A percentile compares a stretch with the other conserved stretches of the same genome.
phyloP scores from a whole-genome alignment of 2,888 invertebrate species.

The Cryptocephalus moraei region DNA sequence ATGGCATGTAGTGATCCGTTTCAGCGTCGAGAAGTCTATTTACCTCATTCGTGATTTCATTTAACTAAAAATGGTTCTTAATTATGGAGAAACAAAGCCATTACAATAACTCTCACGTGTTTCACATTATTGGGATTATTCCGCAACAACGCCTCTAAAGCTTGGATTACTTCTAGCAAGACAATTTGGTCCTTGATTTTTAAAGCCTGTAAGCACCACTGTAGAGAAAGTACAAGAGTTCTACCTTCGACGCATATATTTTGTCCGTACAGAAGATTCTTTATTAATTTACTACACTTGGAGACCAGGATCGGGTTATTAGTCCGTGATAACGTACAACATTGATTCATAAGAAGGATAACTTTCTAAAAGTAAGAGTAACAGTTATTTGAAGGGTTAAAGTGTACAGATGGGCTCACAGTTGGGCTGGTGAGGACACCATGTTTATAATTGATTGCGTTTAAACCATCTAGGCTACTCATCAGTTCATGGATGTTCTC shows the following conservation, averaged over 20 bases:
- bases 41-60: constrained; percentile 2
- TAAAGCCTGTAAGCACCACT: constrained; percentile 35
- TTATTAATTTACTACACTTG: constrained; percentile 49
- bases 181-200: constrained; percentile 24
- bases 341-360: constrained; percentile 32
- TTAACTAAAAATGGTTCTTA: constrained; percentile 17
- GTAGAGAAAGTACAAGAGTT: constrained; percentile 27
- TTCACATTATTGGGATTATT: constrained; percentile 15
- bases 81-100: not conserved
- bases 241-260: constrained; percentile 38
- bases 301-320: constrained; percentile 45
- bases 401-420: constrained; percentile 19
- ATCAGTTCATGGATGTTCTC: constrained; percentile 41
- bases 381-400: constrained; percentile 1
- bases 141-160: constrained; percentile 34
- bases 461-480: constrained; percentile 52
- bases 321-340: constrained; percentile 34
- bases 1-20: constrained; percentile 2
- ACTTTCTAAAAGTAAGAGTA: constrained; percentile 29
- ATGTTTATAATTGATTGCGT: constrained; percentile 48
- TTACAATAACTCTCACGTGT: not conserved
- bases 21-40: too few relatives aligned
- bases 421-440: constrained; percentile 27
- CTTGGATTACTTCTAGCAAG: constrained; percentile 30
- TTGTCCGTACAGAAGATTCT: constrained; percentile 45